These are phyloP conservation scores for Oryzias sinensis DNA, from an alignment of 2,797 vertebrate genomes.

Conservation along the genomic window DNA sequence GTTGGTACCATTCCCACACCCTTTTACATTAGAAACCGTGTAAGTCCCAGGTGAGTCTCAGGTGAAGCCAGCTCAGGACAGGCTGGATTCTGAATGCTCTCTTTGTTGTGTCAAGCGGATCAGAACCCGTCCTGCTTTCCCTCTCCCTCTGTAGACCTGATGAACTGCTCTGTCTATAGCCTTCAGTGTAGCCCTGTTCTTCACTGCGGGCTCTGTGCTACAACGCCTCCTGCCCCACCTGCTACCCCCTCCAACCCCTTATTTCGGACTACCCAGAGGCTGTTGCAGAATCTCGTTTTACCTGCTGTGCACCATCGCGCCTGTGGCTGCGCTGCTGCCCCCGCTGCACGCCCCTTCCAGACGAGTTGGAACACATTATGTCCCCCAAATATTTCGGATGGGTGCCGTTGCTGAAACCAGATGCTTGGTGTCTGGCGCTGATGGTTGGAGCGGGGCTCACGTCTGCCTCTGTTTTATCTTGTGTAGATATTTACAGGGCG, in stretches of 20 bases:
- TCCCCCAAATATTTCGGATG: slow-evolving; percentile 13
- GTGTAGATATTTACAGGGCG: slow-evolving; percentile 89
- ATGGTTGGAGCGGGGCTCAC: slow-evolving; percentile 7
- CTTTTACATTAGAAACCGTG: too few relatives aligned
- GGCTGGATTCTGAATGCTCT: too few relatives aligned
- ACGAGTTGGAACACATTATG: neutral
- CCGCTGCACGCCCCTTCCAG: slow-evolving; percentile 33
- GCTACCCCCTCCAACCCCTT: slow-evolving; percentile 96
- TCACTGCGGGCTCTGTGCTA: slow-evolving; percentile 89
- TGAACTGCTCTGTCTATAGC: slow-evolving; percentile 89
- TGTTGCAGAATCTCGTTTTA: slow-evolving; percentile 91
- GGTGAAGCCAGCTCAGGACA: too few relatives aligned
- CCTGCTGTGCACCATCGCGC: slow-evolving; percentile 87
- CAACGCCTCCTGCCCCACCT: slow-evolving; percentile 89
- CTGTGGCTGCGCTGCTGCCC: slow-evolving; percentile 87
- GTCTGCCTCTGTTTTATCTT: slow-evolving; percentile 43
- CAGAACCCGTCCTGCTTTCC: neutral
- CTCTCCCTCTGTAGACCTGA: slow-evolving; percentile 85
- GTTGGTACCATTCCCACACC: too few relatives aligned
- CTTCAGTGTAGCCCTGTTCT: slow-evolving; percentile 89
- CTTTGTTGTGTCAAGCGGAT: too few relatives aligned
- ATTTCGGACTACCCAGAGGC: slow-evolving; percentile 91
- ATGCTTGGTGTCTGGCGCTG: slow-evolving; percentile 23
- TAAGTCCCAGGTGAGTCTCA: too few relatives aligned
- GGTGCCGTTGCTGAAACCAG: slow-evolving; percentile 18